phyloP scores from a whole-genome alignment of 2,888 invertebrate species.

The Sepiola atlantica region DNA sequence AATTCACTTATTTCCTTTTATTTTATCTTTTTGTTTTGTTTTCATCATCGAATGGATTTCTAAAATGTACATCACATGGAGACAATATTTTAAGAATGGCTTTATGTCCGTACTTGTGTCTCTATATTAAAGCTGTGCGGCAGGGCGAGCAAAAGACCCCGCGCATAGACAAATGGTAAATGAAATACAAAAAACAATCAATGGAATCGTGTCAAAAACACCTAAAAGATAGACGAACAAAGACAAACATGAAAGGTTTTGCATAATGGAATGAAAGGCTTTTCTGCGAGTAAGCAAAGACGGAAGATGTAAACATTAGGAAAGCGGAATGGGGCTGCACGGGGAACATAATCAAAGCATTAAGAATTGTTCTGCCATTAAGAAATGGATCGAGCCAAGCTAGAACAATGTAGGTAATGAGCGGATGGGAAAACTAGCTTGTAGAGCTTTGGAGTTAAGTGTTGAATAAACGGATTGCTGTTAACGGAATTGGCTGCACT shows the following conservation, averaged over 20 bases:
- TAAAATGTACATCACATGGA: not conserved
- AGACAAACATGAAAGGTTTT: not conserved
- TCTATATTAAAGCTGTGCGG: not conserved
- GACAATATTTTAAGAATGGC: not conserved
- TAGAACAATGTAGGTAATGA: conserved; percentile 32
- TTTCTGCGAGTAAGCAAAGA: conserved; percentile 1
- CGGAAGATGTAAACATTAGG: not conserved
- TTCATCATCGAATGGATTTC: not conserved
- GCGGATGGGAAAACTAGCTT: not conserved
- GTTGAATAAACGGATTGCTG: conserved; percentile 32
- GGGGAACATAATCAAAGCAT: not conserved
- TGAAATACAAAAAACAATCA: not conserved
- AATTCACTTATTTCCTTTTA: not conserved
- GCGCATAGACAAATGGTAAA: not conserved
- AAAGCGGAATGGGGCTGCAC: not conserved
- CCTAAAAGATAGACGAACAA: not conserved
- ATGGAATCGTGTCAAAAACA: not conserved
- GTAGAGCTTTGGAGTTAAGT: conserved; percentile 32
- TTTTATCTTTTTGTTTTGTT: not conserved
- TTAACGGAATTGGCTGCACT: not conserved
- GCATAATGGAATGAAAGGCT: conserved; percentile 21
- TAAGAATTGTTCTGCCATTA: not conserved
- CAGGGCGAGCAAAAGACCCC: not conserved
- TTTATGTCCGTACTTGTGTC: not conserved
- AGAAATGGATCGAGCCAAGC: conserved; percentile 16